Evolutionary conservation across 2,797 vertebrate species (phyloP).

Genomic region (Spheniscus humboldti): DNA sequence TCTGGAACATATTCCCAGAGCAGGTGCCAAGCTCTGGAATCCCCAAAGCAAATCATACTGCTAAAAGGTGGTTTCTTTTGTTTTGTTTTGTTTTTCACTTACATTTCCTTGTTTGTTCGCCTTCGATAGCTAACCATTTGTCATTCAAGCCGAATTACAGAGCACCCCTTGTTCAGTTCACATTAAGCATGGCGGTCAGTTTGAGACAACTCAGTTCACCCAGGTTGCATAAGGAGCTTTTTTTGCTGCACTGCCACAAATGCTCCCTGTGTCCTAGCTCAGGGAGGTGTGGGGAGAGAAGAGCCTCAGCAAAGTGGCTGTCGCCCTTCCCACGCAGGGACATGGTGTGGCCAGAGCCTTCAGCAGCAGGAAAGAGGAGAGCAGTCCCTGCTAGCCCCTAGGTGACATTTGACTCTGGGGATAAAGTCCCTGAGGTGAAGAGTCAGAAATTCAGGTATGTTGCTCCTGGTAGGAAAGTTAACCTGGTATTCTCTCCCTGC

Average conservation of each 20-base stretch:
- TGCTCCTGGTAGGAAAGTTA: background rate
- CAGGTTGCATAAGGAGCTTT: background rate
- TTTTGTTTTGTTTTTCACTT: background rate
- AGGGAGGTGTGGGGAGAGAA: background rate
- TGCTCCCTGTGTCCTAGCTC: background rate
- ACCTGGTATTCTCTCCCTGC: background rate
- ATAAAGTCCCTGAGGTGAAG: background rate
- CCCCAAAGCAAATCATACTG: background rate
- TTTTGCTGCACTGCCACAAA: background rate
- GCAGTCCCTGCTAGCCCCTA: background rate
- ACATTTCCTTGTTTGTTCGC: background rate
- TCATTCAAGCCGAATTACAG: background rate
- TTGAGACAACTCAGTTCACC: background rate
- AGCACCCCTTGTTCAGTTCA: background rate
- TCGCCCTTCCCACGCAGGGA: background rate
- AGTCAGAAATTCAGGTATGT: background rate
- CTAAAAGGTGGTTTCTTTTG: background rate
- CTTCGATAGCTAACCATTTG: background rate
- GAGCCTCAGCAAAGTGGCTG: background rate
- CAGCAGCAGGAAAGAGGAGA: background rate
- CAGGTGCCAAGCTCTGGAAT: background rate
- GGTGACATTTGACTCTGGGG: background rate
- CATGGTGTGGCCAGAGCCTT: fast-evolving
- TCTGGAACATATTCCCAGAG: background rate
- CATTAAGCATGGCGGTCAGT: background rate